These are phyloP conservation scores for Rissa tridactyla DNA, from an alignment of 2,113 vertebrate species.

Conservation along the genomic window DNA sequence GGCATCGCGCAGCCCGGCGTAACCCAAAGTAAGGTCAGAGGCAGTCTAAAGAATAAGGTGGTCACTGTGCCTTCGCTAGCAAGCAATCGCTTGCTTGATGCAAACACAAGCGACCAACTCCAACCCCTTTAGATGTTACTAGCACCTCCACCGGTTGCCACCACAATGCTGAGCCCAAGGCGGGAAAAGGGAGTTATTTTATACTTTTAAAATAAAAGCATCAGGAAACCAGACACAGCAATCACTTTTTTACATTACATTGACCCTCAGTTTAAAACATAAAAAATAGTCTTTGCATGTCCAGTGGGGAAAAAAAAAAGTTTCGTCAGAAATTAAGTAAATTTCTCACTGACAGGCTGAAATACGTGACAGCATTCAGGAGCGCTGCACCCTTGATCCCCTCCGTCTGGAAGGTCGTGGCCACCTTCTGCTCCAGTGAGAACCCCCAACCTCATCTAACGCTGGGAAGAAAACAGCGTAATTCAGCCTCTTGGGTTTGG, in stretches of 20 bases:
- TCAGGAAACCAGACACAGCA: background rate
- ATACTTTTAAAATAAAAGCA: background rate
- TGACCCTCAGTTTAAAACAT: background rate
- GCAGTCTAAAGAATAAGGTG: background rate
- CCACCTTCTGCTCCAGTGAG: background rate
- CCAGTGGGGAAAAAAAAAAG: background rate
- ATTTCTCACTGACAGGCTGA: background rate
- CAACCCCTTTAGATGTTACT: background rate
- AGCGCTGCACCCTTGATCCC: background rate
- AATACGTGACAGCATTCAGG: fast-evolving
- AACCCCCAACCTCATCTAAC: background rate
- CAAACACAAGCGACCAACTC: background rate
- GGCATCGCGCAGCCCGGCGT: background rate
- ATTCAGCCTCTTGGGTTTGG: background rate
- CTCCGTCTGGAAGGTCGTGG: background rate
- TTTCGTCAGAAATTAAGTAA: background rate
- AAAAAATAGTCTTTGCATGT: background rate
- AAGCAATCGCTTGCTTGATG: background rate
- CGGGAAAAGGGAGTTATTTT: background rate
- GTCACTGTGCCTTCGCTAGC: background rate
- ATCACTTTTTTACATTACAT: background rate
- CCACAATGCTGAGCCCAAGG: background rate
- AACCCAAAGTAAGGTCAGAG: background rate
- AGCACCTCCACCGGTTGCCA: background rate
- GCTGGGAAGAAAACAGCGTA: background rate